These are phyloP conservation scores for Molorchus minor DNA, from an alignment of 2,888 invertebrate species.

Conservation along the genomic window DNA sequence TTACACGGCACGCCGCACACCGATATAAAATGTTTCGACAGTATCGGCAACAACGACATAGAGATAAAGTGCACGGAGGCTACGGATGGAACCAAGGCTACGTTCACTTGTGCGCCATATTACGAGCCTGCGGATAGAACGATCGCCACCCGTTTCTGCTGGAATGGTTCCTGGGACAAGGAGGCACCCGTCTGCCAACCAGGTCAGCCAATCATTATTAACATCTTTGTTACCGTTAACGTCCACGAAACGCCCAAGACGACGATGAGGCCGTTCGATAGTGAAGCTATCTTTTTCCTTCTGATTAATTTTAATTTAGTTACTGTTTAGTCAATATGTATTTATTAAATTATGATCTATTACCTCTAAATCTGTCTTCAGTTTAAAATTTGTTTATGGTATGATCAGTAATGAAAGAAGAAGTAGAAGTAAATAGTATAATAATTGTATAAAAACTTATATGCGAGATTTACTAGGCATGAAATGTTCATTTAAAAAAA, in stretches of 20 bases:
- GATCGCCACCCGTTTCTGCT: constrained; percentile 34
- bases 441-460: no score
- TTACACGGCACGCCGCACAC: constrained; percentile 30
- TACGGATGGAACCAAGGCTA: constrained; percentile 45
- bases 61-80: constrained; percentile 46
- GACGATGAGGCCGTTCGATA: background rate
- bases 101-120: constrained; percentile 45
- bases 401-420: no score
- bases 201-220: constrained; percentile 50
- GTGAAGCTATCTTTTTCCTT: constrained; percentile 11
- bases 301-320: constrained; percentile 1
- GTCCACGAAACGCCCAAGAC: background rate
- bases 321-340: no score
- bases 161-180: constrained; percentile 46
- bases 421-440: background rate
- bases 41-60: constrained; percentile 32
- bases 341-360: no score
- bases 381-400: no score
- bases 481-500: no score
- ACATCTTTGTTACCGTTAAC: constrained; percentile 29
- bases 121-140: constrained; percentile 44
- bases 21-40: constrained; percentile 39
- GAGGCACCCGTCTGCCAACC: constrained; percentile 47
- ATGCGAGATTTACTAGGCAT: no score
- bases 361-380: no score